These are phyloP conservation scores for Anthopleura sola DNA, from an alignment of 64 coral and sea anemone genomes.

Conservation along the genomic window DNA sequence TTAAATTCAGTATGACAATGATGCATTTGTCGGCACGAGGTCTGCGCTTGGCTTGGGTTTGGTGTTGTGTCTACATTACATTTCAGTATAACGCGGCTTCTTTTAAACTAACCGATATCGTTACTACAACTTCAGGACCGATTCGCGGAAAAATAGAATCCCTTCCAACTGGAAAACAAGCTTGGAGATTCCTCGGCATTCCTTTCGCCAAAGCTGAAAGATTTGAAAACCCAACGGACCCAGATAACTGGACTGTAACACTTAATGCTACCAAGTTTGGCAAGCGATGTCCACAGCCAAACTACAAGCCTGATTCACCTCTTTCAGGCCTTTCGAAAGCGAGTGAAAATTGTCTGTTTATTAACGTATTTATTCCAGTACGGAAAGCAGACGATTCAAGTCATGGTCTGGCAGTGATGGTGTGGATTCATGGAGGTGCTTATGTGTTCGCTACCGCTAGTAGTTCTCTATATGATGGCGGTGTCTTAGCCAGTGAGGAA, in stretches of 20 bases:
- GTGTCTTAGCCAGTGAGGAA: background rate
- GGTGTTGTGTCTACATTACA: too few species aligned
- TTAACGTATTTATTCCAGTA: background rate
- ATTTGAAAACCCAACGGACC: background rate
- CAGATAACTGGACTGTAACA: background rate
- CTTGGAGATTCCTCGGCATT: background rate
- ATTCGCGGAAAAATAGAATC: background rate
- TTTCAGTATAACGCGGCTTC: too few species aligned
- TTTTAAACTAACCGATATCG: too few species aligned
- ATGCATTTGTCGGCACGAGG: too few species aligned
- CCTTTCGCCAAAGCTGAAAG: background rate
- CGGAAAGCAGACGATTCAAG: background rate
- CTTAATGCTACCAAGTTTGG: background rate
- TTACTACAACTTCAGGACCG: conserved; percentile 10
- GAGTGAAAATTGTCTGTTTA: background rate
- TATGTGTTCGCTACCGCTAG: background rate
- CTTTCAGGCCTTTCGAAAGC: too few species aligned
- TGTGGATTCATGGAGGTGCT: conserved; percentile 8
- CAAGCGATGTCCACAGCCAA: background rate
- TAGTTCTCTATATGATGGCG: background rate
- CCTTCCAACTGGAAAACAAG: conserved; percentile 7
- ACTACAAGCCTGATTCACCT: background rate
- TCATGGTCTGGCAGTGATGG: background rate
- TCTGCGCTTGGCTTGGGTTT: too few species aligned
- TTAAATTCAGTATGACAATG: too few species aligned